Evolutionary conservation across 2,888 invertebrate species (phyloP), one percentile per base, ranked within the genome.

Genomic region (Pachycephus smyrnensis): DNA sequence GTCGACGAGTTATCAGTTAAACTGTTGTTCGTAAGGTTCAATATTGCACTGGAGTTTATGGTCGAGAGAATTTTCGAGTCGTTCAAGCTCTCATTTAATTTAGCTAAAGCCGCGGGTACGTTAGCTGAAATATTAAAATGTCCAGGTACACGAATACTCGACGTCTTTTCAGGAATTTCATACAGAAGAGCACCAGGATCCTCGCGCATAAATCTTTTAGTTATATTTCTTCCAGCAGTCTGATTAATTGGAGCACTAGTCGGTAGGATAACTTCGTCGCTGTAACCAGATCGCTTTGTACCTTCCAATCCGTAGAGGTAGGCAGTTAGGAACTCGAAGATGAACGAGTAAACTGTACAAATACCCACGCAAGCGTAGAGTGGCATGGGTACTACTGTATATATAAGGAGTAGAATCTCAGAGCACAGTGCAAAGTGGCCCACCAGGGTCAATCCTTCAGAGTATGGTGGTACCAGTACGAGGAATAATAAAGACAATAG

Each of bases 331-430:
- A 95, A 92, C 93, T 98, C 98, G 92, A 98, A 98, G 68, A 95
- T 92, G 80, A 96, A 92, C n/a, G 98, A 98, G 92, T 98, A 98
- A 74, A 95, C 88, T 80, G 95, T 92, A 81, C 97, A 96, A 87
- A 97, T 95, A 74, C 95, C 92, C 79, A 97, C 94, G 90, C 97
- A 96, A 87, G 96, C 93, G 93, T 96, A 98, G 74, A 99, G 92
- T 78, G 97, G 97, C 92, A 99, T 93, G 36, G 98, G 98, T 86
- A 98, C 95, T 83, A 98, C 95, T 69, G 98, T 98, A 92, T 99
- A 99, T 89, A 98, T 95, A 85, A 98, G 93, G 84, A 98, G 93
- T 76, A 99, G 93, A 83, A 98, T 96, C 93, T 98, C 97, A 80
- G 97, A 94, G 90, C 96, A 96, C 88, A 97, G 94, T 69, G 96